These are phyloP conservation scores for Chiloscyllium plagiosum DNA, from an alignment of 2,113 vertebrate genomes.

Conservation along the genomic window DNA sequence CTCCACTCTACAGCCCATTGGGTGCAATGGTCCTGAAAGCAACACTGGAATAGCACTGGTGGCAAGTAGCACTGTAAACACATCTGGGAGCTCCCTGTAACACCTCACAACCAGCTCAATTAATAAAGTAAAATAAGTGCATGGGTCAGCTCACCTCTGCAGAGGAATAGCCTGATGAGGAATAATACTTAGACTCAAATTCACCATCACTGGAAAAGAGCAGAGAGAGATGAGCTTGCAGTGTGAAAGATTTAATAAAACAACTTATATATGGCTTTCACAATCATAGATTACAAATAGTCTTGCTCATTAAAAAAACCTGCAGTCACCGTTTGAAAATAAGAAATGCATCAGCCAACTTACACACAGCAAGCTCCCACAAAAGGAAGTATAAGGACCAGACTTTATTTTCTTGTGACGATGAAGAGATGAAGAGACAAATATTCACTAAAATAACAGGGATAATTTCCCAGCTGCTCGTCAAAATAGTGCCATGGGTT, in stretches of 20 bases:
- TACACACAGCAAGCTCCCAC: neutral
- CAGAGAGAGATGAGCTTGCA: slow-evolving; percentile 34
- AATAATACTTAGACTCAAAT: slow-evolving; percentile 74
- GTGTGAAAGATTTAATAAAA: neutral
- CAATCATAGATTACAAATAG: neutral
- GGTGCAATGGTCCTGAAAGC: neutral
- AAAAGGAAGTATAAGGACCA: neutral
- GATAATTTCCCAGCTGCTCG: neutral
- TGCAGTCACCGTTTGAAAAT: neutral
- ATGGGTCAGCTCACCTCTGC: slow-evolving; percentile 74
- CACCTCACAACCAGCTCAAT: neutral
- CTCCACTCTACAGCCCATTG: neutral
- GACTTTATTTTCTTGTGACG: neutral
- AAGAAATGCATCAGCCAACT: neutral
- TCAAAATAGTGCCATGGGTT: neutral
- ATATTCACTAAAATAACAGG: neutral
- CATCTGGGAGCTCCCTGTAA: too few relatives aligned
- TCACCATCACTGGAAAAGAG: slow-evolving; percentile 74
- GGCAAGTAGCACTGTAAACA: neutral
- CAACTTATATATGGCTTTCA: neutral
- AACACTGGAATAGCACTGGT: neutral
- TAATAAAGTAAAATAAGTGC: slow-evolving; percentile 24
- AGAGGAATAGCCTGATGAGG: slow-evolving; percentile 91
- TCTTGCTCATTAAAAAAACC: neutral
- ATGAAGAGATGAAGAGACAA: neutral